These are phyloP conservation scores for Pachypanchax playfairii DNA, from an alignment of 2,113 vertebrate genomes.

Conservation along the genomic window DNA sequence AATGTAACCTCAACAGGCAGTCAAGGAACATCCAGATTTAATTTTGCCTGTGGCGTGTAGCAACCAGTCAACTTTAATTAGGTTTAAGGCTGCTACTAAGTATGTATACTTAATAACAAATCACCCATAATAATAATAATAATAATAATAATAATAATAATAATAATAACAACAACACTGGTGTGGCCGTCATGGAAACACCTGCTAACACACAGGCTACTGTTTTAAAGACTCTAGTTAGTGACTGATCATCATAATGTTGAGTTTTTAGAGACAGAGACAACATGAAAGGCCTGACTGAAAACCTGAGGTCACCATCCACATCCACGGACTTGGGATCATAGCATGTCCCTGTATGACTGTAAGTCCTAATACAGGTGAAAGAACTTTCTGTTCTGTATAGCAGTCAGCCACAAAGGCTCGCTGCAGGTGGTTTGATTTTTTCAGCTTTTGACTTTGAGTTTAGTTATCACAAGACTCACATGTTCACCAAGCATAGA, in stretches of 20 bases:
- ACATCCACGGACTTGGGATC: background rate
- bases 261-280: background rate
- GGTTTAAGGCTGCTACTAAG: background rate
- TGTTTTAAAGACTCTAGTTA: no score
- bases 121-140: background rate
- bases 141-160: background rate
- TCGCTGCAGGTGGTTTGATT: background rate
- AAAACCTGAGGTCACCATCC: background rate
- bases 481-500: background rate
- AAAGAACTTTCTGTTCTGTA: no score
- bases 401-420: no score
- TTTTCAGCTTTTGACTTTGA: background rate
- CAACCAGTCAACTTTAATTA: constrained; percentile 1
- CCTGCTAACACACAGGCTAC: no score
- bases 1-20: constrained; percentile 14
- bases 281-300: background rate
- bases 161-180: no score
- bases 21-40: constrained; percentile 10
- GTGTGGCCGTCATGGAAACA: no score
- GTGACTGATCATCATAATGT: background rate
- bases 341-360: background rate
- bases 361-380: background rate
- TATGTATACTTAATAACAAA: background rate
- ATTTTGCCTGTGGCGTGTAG: background rate
- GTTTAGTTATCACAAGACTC: background rate